phyloP scores from a whole-genome alignment of 1,140 invertebrate species.

The Drosophila elegans region DNA sequence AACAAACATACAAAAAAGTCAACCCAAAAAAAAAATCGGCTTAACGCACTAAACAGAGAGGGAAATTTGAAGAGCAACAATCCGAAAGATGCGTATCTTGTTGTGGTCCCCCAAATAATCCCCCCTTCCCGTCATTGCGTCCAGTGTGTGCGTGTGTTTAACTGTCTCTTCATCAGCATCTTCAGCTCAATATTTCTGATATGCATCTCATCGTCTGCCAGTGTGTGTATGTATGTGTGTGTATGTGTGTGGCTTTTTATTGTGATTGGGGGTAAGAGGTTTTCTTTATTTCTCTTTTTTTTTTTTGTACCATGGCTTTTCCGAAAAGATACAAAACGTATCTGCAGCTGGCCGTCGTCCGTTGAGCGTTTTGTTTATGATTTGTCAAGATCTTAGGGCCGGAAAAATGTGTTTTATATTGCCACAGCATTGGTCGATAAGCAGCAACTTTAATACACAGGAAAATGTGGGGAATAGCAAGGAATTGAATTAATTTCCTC shows the following conservation, averaged over 20 bases:
- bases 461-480: not conserved
- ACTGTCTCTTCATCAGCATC: conserved; percentile 17
- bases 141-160: not conserved
- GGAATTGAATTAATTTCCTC: not conserved
- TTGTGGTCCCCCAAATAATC: conserved; percentile 29
- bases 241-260: conserved; percentile 60
- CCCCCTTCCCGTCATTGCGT: not conserved
- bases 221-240: conserved; percentile 5
- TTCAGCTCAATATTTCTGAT: conserved; percentile 50
- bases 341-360: conserved; percentile 50
- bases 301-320: conserved; percentile 3
- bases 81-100: conserved; percentile 71
- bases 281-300: conserved; percentile 16
- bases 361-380: conserved; percentile 69
- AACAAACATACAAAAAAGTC: conserved; percentile 25
- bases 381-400: conserved; percentile 67
- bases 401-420: conserved; percentile 71
- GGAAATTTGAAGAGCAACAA: conserved; percentile 60
- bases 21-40: conserved; percentile 69
- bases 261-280: conserved; percentile 45
- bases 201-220: conserved; percentile 50
- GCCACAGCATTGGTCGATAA: conserved; percentile 49
- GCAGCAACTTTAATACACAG: not conserved
- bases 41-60: conserved; percentile 38
- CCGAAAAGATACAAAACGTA: conserved; percentile 47